Evolutionary conservation across 2,797 vertebrate species (phyloP).

Genomic region (Phoxinus dragarum): DNA sequence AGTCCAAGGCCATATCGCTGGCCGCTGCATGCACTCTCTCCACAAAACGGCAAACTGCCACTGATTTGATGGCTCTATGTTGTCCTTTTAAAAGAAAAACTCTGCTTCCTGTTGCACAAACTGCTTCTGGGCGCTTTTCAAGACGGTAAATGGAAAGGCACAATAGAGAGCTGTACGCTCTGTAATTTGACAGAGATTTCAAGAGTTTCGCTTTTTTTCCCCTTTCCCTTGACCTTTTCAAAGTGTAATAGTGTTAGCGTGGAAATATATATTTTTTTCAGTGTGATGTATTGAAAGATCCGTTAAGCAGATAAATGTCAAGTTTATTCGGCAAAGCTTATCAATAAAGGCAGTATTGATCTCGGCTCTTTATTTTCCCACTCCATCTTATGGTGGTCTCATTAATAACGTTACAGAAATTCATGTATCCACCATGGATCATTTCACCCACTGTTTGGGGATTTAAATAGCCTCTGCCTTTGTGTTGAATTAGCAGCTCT

Average conservation of each 20-base stretch:
- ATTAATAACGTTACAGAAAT: slow-evolving; percentile 75
- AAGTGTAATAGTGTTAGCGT: slow-evolving; percentile 57
- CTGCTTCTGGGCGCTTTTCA: slow-evolving; percentile 74
- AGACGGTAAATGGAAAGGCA: slow-evolving; percentile 51
- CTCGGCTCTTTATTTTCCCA: slow-evolving; percentile 69
- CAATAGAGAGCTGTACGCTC: slow-evolving; percentile 43
- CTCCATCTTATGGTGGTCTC: slow-evolving; percentile 64
- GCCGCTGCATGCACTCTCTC: slow-evolving; percentile 72
- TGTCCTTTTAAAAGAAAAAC: slow-evolving; percentile 74
- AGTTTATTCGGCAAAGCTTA: slow-evolving; percentile 76
- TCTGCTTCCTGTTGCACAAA: slow-evolving; percentile 74
- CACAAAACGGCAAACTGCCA: slow-evolving; percentile 73
- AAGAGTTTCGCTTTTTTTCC: slow-evolving; percentile 30
- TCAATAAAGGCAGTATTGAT: slow-evolving; percentile 80
- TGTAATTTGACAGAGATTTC: slow-evolving; percentile 57
- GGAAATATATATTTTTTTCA: slow-evolving; percentile 69
- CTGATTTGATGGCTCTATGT: slow-evolving; percentile 80
- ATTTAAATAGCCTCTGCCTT: slow-evolving; percentile 74
- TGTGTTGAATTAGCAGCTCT: slow-evolving; percentile 80
- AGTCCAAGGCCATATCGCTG: slow-evolving; percentile 75
- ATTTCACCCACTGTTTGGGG: slow-evolving; percentile 74
- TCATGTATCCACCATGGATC: slow-evolving; percentile 75
- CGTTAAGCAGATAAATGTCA: slow-evolving; percentile 78
- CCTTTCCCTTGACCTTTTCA: slow-evolving; percentile 60
- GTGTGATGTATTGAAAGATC: slow-evolving; percentile 76